A percentile compares a stretch with the other conserved stretches of the same genome.
Conservation (phyloP, 2,888 invertebrate species). For the Norana najaformis region DNA sequence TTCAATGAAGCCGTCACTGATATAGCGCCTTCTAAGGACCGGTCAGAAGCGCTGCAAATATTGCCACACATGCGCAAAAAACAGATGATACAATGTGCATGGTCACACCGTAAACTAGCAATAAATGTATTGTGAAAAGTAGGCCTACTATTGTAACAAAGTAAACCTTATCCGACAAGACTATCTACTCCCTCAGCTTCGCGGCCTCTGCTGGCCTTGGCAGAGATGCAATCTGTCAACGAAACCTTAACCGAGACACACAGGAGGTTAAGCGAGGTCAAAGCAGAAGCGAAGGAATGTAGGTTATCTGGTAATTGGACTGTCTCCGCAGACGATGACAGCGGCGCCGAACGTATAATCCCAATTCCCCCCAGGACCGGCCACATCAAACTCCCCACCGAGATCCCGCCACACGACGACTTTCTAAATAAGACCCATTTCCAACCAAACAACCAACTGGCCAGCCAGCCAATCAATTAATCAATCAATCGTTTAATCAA, state of each 20-base stretch:
- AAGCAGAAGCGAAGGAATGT: neutral
- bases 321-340: neutral
- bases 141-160: neutral
- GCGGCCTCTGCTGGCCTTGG: neutral
- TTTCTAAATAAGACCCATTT: neutral
- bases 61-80: too few species aligned
- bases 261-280: neutral
- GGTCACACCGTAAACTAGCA: too few species aligned
- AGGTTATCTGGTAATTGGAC: neutral
- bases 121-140: neutral
- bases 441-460: neutral
- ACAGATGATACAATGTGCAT: too few species aligned
- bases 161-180: too few species aligned
- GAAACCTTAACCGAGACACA: too few species aligned
- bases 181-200: too few species aligned
- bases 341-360: neutral
- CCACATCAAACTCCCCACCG: neutral
- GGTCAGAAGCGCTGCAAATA: too few species aligned
- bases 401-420: neutral
- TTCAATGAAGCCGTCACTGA: too few species aligned
- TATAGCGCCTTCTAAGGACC: too few species aligned
- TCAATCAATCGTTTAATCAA: too few species aligned
- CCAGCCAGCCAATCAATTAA: too few species aligned
- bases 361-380: neutral
- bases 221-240: neutral